These are phyloP conservation scores for Malaclemys terrapin DNA, from an alignment of 2,113 vertebrate species.

Conservation along the genomic window DNA sequence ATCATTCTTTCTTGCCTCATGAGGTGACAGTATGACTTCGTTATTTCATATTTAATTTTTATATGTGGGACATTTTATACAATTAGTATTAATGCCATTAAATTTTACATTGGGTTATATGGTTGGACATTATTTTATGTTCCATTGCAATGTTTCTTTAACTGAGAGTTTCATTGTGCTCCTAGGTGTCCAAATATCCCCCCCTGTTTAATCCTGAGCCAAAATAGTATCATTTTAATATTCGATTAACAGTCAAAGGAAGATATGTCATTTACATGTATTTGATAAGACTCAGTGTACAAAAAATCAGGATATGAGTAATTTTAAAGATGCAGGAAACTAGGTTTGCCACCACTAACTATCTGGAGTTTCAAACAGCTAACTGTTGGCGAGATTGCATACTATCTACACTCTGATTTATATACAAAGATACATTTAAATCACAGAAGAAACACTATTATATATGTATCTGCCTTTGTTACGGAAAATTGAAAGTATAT, in stretches of 20 bases:
- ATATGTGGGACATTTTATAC: neutral
- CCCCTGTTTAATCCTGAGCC: constrained; percentile 6
- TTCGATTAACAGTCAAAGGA: constrained; percentile 39
- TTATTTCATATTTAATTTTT: neutral
- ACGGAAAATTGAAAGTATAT: neutral
- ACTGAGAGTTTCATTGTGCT: neutral
- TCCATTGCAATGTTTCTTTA: neutral
- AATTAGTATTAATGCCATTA: neutral
- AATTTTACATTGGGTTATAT: rapidly evolving
- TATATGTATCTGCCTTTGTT: neutral
- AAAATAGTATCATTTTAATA: constrained; percentile 11
- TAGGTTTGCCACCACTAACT: neutral
- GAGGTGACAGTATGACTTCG: neutral
- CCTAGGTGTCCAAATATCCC: neutral
- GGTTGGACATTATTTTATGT: neutral
- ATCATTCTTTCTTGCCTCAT: neutral
- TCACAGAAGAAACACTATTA: neutral
- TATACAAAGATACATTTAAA: neutral
- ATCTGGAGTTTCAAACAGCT: constrained; percentile 46
- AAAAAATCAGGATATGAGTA: constrained; percentile 2
- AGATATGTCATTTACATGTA: constrained; percentile 39
- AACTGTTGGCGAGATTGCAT: neutral
- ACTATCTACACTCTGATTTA: neutral
- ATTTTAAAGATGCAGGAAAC: neutral
- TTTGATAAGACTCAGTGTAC: constrained; percentile 51